Evolutionary conservation across 2,113 vertebrate species (phyloP).

Genomic region (Oncorhynchus nerka): DNA sequence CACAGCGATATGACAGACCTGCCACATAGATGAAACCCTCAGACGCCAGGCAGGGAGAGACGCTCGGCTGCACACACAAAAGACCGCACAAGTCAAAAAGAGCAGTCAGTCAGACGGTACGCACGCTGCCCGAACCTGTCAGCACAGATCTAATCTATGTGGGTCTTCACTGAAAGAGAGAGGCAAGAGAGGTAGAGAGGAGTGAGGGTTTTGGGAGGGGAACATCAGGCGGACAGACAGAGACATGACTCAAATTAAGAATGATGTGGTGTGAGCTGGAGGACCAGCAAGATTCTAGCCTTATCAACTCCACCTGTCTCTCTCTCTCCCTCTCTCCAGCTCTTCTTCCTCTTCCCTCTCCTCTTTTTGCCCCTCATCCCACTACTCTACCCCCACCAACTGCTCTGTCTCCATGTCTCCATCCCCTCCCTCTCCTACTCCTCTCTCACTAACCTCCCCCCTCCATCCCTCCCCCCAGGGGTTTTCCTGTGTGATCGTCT

Average conservation of each 20-base stretch:
- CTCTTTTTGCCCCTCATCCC: neutral
- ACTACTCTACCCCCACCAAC: slow-evolving; percentile 16
- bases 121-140: slow-evolving; percentile 77
- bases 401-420: slow-evolving; percentile 25
- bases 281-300: slow-evolving; percentile 37
- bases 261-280: slow-evolving; percentile 60
- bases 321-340: slow-evolving; percentile 12
- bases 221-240: neutral
- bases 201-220: neutral
- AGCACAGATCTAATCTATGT: slow-evolving; percentile 44
- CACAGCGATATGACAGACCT: slow-evolving; percentile 91
- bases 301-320: slow-evolving; percentile 35
- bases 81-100: slow-evolving; percentile 73
- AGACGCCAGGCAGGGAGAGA: slow-evolving; percentile 55
- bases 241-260: slow-evolving; percentile 42
- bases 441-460: neutral
- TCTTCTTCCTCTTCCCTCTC: slow-evolving; percentile 13
- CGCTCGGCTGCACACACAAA: too few relatives aligned
- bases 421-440: slow-evolving; percentile 7
- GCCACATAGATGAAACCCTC: slow-evolving; percentile 93
- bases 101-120: slow-evolving; percentile 85
- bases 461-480: slow-evolving; percentile 44
- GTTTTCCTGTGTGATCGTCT: slow-evolving; percentile 55
- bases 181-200: neutral
- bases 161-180: slow-evolving; percentile 35